Evolutionary conservation across 2,113 vertebrate species (phyloP).

Genomic region (Rhombomys opimus): DNA sequence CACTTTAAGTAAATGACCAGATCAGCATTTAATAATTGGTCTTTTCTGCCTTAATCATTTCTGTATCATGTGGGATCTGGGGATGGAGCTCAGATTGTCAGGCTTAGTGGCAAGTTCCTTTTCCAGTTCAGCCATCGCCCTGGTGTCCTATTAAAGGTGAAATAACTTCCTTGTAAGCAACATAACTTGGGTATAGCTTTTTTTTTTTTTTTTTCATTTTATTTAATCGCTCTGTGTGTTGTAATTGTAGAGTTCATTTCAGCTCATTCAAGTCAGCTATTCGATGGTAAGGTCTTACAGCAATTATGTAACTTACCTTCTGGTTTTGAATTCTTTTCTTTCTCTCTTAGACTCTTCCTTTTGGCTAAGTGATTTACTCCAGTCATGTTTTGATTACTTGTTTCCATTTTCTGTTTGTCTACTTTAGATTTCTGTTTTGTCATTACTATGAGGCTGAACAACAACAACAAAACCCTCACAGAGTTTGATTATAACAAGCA

Average conservation of each 20-base stretch:
- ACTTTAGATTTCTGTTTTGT: not conserved
- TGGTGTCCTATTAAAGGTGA: not conserved
- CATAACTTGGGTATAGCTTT: not conserved
- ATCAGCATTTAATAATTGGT: not conserved
- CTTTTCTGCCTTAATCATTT: not conserved
- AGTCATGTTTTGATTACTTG: not conserved
- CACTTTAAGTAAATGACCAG: too few relatives aligned
- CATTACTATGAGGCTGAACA: not conserved
- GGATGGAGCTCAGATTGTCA: not conserved
- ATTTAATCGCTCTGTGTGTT: not conserved
- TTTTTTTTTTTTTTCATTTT: not conserved
- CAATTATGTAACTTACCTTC: not conserved
- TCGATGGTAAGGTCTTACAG: not conserved
- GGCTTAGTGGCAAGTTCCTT: not conserved
- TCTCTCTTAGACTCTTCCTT: not conserved
- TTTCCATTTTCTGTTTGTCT: not conserved
- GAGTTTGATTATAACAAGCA: not conserved
- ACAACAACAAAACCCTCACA: not conserved
- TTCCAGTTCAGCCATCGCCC: not conserved
- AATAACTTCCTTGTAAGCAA: not conserved
- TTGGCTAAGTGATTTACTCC: not conserved
- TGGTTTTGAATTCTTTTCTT: not conserved
- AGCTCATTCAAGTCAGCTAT: not conserved
- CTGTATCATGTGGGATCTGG: not conserved
- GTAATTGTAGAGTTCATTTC: not conserved